Evolutionary conservation across 2,797 vertebrate species (phyloP).

Genomic region (Threskiornis aethiopicus): DNA sequence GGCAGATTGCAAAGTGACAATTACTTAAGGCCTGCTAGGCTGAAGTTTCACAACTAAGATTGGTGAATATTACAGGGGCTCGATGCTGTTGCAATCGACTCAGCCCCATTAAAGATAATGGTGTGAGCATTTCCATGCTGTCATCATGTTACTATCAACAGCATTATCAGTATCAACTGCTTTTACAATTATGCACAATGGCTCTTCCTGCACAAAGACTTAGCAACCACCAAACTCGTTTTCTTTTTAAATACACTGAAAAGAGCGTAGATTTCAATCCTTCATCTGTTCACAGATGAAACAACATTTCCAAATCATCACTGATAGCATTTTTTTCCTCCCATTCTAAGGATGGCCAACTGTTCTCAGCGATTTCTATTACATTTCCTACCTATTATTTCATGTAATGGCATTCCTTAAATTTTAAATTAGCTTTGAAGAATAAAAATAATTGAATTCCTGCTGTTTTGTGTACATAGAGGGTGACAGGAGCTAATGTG

Average conservation of each 20-base stretch:
- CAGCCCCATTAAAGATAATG: conserved; percentile 60
- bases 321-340: conserved; percentile 72
- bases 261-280: conserved; percentile 75
- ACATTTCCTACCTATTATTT: conserved; percentile 86
- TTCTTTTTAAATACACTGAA: conserved; percentile 77
- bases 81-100: conserved; percentile 13
- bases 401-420: conserved; percentile 88
- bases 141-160: conserved; percentile 58
- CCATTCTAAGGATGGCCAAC: conserved; percentile 80
- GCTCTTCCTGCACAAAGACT: conserved; percentile 57
- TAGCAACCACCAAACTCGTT: conserved; percentile 60
- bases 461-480: conserved; percentile 97
- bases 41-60: conserved; percentile 60
- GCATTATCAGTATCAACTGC: conserved; percentile 65
- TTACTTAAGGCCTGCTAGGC: conserved; percentile 56
- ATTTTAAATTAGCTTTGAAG: conserved; percentile 95
- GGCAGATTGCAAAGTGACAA: conserved; percentile 46
- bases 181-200: conserved; percentile 59
- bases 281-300: conserved; percentile 79
- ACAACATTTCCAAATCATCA: conserved; percentile 79
- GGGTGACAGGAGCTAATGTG: conserved; percentile 99
- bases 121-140: conserved; percentile 66
- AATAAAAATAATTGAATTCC: conserved; percentile 97
- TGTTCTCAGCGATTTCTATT: conserved; percentile 82
- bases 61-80: conserved; percentile 62